These are phyloP conservation scores for Sebastes steindachneri DNA, from an alignment of 2,797 vertebrate species.

Conservation along the genomic window DNA sequence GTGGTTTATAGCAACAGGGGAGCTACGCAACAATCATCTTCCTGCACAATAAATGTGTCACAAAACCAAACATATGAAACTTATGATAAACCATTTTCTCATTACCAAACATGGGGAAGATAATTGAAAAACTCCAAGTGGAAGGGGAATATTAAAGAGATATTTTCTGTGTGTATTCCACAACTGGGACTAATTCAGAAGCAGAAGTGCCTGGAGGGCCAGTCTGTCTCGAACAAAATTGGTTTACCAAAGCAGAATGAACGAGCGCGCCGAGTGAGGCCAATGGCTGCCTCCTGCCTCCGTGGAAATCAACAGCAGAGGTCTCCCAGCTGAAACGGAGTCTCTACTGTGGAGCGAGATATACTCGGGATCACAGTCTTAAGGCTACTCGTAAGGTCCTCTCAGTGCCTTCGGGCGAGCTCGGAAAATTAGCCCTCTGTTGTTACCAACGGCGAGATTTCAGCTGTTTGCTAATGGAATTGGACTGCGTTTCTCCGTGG, in stretches of 20 bases:
- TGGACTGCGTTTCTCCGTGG: not conserved
- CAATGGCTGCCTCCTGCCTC: constrained; percentile 67
- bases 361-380: constrained; percentile 50
- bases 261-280: constrained; percentile 53
- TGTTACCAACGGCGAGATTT: constrained; percentile 50
- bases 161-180: constrained; percentile 76
- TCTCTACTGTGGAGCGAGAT: constrained; percentile 50
- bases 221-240: constrained; percentile 77
- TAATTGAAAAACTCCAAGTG: constrained; percentile 79
- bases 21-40: constrained; percentile 26
- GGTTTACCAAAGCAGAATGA: constrained; percentile 77
- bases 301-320: constrained; percentile 66
- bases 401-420: constrained; percentile 31
- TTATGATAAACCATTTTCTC: constrained; percentile 73
- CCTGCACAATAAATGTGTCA: constrained; percentile 59
- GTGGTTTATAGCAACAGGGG: constrained; percentile 44
- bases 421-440: constrained; percentile 42
- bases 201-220: constrained; percentile 77
- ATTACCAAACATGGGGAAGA: constrained; percentile 74
- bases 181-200: constrained; percentile 79
- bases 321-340: constrained; percentile 56
- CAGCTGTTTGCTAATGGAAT: constrained; percentile 44
- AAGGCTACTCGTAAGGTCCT: constrained; percentile 36
- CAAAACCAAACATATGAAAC: constrained; percentile 70
- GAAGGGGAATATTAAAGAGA: constrained; percentile 79